Evolutionary conservation across 2,797 vertebrate species (phyloP).

Genomic region (Smutsia temminckii): DNA sequence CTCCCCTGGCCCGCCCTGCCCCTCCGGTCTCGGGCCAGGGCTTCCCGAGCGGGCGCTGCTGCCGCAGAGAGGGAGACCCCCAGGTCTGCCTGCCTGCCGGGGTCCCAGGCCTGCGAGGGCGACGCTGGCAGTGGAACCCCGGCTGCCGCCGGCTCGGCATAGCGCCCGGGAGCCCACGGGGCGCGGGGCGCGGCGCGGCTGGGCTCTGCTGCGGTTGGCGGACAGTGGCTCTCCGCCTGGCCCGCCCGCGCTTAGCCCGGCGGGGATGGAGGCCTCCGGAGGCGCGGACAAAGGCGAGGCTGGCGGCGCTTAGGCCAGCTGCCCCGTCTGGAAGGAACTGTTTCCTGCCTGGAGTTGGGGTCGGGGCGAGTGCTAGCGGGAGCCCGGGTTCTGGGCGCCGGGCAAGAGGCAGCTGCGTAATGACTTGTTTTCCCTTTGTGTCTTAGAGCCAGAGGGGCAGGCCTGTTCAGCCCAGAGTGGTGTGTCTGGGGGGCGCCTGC

Average conservation of each 20-base stretch:
- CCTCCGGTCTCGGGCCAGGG: background rate
- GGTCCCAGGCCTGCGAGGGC: background rate
- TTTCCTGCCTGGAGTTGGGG: conserved; percentile 28
- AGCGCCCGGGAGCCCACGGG: background rate
- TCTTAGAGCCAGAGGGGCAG: background rate
- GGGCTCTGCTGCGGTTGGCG: background rate
- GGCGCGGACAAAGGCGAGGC: conserved; percentile 7
- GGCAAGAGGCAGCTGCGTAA: background rate
- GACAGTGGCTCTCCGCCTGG: background rate
- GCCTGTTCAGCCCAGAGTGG: background rate
- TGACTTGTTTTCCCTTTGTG: conserved; percentile 36
- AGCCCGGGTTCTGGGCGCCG: background rate
- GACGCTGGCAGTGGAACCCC: background rate
- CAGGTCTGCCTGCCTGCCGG: background rate
- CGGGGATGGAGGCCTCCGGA: background rate
- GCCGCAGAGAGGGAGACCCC: background rate
- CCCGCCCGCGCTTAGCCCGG: background rate
- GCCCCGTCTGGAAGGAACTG: conserved; percentile 13
- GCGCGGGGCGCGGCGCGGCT: background rate
- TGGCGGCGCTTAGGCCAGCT: background rate
- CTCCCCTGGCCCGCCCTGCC: background rate
- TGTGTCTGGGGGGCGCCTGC: background rate
- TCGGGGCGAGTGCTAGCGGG: background rate
- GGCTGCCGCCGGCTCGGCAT: no score
- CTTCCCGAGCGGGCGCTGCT: background rate